phyloP scores from a whole-genome alignment of 1,140 invertebrate genomes.

The Paraescarpia echinospica region DNA sequence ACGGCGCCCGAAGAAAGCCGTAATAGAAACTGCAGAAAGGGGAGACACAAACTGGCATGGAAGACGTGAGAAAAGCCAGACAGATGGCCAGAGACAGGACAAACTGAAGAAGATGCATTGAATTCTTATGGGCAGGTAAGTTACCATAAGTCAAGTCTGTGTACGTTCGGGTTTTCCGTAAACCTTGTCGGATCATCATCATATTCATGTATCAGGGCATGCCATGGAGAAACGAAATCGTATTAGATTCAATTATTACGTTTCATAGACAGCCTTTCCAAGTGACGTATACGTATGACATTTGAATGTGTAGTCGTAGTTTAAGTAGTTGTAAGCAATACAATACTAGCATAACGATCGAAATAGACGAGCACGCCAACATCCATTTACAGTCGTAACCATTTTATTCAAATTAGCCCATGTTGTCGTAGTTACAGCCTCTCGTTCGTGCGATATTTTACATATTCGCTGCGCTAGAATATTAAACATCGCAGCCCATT shows the following conservation, averaged over 20 bases:
- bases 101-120: too few relatives aligned
- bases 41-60: too few relatives aligned
- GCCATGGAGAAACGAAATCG: neutral
- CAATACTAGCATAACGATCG: neutral
- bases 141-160: too few relatives aligned
- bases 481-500: neutral
- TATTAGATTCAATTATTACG: neutral
- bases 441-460: neutral
- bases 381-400: neutral
- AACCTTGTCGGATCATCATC: too few relatives aligned
- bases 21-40: too few relatives aligned
- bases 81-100: too few relatives aligned
- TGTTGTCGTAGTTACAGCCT: neutral
- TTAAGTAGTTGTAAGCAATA: neutral
- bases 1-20: too few relatives aligned
- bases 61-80: too few relatives aligned
- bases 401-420: neutral
- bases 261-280: neutral
- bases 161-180: too few relatives aligned
- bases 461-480: neutral
- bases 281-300: neutral
- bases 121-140: too few relatives aligned
- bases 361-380: neutral
- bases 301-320: neutral
- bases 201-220: too few relatives aligned